Evolutionary conservation across 2,888 invertebrate species (phyloP).

Genomic region (Drosophila prolongata): DNA sequence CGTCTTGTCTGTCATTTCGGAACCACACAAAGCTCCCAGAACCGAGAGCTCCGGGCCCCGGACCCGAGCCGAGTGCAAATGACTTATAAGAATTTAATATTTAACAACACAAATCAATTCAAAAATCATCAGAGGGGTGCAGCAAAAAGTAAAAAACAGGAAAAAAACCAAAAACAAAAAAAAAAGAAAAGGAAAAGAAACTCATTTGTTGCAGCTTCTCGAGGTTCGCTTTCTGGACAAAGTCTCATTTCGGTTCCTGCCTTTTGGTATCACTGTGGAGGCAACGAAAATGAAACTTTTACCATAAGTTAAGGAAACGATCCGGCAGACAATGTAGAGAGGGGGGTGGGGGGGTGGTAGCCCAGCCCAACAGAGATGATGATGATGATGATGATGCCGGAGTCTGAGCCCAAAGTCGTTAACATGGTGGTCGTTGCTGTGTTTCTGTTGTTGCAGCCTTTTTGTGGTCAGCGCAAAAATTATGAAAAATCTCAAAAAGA

Average conservation of each 20-base stretch:
- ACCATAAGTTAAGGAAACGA: conserved; percentile 71
- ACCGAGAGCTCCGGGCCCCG: conserved; percentile 30
- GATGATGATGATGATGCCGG: conserved; percentile 30
- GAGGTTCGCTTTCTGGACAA: conserved; percentile 50
- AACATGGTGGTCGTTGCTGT: conserved; percentile 67
- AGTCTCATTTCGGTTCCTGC: conserved; percentile 73
- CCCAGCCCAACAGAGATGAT: conserved; percentile 13
- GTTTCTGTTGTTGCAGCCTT: conserved; percentile 43
- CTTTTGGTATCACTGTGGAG: conserved; percentile 72
- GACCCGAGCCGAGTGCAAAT: conserved; percentile 72
- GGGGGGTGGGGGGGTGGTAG: conserved; percentile 23
- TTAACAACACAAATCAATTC: conserved; percentile 83
- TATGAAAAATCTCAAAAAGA: conserved; percentile 76
- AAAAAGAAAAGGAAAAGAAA: conserved; percentile 24
- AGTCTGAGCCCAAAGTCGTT: conserved; percentile 68
- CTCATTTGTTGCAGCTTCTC: conserved; percentile 69
- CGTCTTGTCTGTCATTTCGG: conserved; percentile 74
- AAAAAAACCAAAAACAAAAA: conserved; percentile 25
- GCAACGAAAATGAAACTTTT: conserved; percentile 76
- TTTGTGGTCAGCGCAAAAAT: conserved; percentile 78
- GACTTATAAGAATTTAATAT: conserved; percentile 83
- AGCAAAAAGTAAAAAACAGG: conserved; percentile 51
- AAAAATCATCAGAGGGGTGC: conserved; percentile 74
- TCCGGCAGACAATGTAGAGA: conserved; percentile 59
- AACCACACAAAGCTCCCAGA: conserved; percentile 54